Evolutionary conservation across 2,888 invertebrate species (phyloP), one percentile per base, ranked within the genome.

Genomic region (Hemistola chrysoprasaria): DNA sequence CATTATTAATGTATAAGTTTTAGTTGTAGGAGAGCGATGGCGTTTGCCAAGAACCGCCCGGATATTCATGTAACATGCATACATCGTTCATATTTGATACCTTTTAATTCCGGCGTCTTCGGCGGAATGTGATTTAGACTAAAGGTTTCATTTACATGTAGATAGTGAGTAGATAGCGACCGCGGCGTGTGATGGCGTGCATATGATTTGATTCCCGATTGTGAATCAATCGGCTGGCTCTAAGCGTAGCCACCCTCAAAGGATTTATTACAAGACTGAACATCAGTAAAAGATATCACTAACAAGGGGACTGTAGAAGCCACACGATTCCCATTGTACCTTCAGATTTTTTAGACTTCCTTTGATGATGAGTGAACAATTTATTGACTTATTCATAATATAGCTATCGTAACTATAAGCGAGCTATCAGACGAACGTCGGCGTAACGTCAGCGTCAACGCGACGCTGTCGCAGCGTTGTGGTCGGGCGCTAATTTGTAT

Each of bases 1-100:
- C 78, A 87, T 88, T 88, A 87, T 82, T 86, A 87, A 88, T 87
- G 87, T 82, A 87, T 78, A 83, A 81, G 79, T 83, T 87, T 86
- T 85, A 87, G 87, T 85, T 85, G 80, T 82, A 76, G 75, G 78
- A 76, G 78, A 79, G 80, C 71, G 71, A 69, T 63, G 77, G 76
- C 73, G 78, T 76, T 75, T 73, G 76, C 70, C 71, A 43, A 40
- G 49, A 39, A 37, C 66, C 70, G 71, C 76, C 72, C 81, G 71
- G 73, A 74, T 76, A 71, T 78, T 83, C 85, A 86, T 86, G 74
- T 74, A 82, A 81, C 81, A 83, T 87, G 84, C 76, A 86, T 75
- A 73, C 62, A 66, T 69, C 73, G 78, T 88, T 78, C 83, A 88
- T 87, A 85, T 83, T 87, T 86, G 79, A 87, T 87, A 71, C 78